Conservation (phyloP, 2,888 invertebrate genomes). For the Hofmannophila pseudospretella region DNA sequence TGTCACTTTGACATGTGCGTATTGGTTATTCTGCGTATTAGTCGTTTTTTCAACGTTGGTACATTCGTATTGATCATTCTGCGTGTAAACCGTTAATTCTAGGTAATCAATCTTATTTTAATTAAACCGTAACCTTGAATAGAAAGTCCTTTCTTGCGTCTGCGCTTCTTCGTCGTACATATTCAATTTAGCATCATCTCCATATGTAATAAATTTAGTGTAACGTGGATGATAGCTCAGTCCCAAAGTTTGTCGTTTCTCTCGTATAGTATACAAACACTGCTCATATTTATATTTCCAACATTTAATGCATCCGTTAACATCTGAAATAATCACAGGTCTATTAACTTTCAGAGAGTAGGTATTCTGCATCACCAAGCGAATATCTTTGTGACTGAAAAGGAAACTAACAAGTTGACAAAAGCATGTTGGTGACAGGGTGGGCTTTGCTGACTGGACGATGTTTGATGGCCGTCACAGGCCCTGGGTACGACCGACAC, state of each 20-base stretch:
- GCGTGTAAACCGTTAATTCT: no score
- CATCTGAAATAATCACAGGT: conserved; percentile 60
- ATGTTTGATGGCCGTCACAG: conserved; percentile 80
- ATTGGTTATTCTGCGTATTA: no score
- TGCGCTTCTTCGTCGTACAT: conserved; percentile 84
- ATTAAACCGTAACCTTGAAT: conserved; percentile 76
- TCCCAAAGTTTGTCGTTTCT: conserved; percentile 81
- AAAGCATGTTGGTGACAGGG: conserved; percentile 76
- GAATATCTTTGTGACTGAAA: no score
- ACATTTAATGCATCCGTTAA: conserved; percentile 82
- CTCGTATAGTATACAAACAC: conserved; percentile 81
- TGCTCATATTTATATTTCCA: conserved; percentile 82
- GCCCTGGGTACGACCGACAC: conserved; percentile 70
- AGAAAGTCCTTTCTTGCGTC: conserved; percentile 79
- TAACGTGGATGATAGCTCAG: conserved; percentile 79
- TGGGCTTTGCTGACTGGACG: conserved; percentile 77
- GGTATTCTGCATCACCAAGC: no score
- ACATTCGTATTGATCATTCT: no score
- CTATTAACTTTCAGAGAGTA: no score
- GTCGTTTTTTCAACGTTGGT: no score
- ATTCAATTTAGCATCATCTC: conserved; percentile 80
- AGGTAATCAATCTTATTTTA: no score
- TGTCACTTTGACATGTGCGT: no score
- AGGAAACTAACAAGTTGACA: conserved; percentile 75
- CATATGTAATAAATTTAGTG: conserved; percentile 76